A percentile compares a stretch with the other conserved stretches of the same genome.
Evolutionary conservation across 64 coral and sea anemone genomes (phyloP).

Genomic region (Pocillopora verrucosa): DNA sequence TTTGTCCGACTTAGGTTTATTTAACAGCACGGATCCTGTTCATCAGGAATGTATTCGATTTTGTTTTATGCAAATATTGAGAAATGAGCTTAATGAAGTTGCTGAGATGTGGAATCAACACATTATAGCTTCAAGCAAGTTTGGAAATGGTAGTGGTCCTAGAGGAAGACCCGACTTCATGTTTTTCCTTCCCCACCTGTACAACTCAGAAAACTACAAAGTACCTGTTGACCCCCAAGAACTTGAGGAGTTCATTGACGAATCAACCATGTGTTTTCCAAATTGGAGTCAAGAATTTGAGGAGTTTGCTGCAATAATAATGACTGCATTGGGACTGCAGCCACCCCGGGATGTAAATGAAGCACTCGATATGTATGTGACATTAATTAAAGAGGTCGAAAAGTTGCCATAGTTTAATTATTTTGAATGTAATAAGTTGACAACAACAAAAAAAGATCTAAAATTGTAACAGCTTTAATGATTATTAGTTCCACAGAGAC

Average conservation of each 20-base stretch:
- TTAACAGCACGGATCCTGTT: constrained; percentile 33
- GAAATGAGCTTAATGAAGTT: constrained; percentile 44
- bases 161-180: constrained; percentile 51
- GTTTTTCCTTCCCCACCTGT: constrained; percentile 56
- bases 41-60: constrained; percentile 34
- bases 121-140: constrained; percentile 41
- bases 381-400: constrained; percentile 40
- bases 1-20: constrained; percentile 29
- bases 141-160: constrained; percentile 29
- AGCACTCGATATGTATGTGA: constrained; percentile 40
- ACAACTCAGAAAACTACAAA: constrained; percentile 46
- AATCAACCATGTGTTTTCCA: constrained; percentile 9
- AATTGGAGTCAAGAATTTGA: constrained; percentile 33
- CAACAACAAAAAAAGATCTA: no score
- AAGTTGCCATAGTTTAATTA: constrained; percentile 43
- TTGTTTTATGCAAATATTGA: constrained; percentile 57
- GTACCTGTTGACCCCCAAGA: constrained; percentile 1
- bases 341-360: constrained; percentile 19
- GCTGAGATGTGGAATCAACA: constrained; percentile 47
- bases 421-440: no score
- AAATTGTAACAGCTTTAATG: no score
- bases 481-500: no score
- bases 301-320: constrained; percentile 45
- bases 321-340: constrained; percentile 35
- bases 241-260: constrained; percentile 30